Percentiles rank a stretch among this genome's conserved stretches.
Conservation (phyloP, 2,113 vertebrate species). For the Gambusia affinis region DNA sequence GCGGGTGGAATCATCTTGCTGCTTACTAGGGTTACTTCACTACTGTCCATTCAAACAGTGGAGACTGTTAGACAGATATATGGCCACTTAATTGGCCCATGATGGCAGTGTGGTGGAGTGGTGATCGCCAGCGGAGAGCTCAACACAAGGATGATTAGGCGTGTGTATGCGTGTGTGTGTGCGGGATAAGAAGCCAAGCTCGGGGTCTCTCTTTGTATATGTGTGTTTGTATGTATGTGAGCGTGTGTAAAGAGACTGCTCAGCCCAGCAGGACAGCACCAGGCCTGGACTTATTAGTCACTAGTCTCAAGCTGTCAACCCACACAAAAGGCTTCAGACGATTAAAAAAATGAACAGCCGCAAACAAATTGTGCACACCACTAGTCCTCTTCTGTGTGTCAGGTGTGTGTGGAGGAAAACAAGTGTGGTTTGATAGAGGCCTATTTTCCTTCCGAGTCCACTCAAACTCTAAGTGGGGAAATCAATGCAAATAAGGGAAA, state of each 20-base stretch:
- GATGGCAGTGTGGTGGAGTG: slow-evolving; percentile 79
- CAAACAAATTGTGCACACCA: slow-evolving; percentile 72
- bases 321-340: slow-evolving; percentile 78
- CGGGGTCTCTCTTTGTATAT: slow-evolving; percentile 40
- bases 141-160: slow-evolving; percentile 80
- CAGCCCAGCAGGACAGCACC: slow-evolving; percentile 77
- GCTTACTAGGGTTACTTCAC: slow-evolving; percentile 64
- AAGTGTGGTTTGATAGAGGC: slow-evolving; percentile 65
- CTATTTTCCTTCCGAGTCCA: slow-evolving; percentile 69
- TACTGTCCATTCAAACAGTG: slow-evolving; percentile 75
- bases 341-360: slow-evolving; percentile 78
- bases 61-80: slow-evolving; percentile 79
- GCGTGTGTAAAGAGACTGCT: slow-evolving; percentile 69
- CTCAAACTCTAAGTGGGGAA: slow-evolving; percentile 73
- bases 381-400: slow-evolving; percentile 64
- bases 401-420: slow-evolving; percentile 56
- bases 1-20: slow-evolving; percentile 64
- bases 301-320: slow-evolving; percentile 81
- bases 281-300: slow-evolving; percentile 80
- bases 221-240: slow-evolving; percentile 43
- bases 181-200: slow-evolving; percentile 51
- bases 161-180: slow-evolving; percentile 39
- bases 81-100: slow-evolving; percentile 84
- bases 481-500: slow-evolving; percentile 77
- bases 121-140: slow-evolving; percentile 80